A percentile compares a stretch with the other conserved stretches of the same genome.
Evolutionary conservation across 2,113 vertebrate species (phyloP).

Genomic region (Verasper variegatus): DNA sequence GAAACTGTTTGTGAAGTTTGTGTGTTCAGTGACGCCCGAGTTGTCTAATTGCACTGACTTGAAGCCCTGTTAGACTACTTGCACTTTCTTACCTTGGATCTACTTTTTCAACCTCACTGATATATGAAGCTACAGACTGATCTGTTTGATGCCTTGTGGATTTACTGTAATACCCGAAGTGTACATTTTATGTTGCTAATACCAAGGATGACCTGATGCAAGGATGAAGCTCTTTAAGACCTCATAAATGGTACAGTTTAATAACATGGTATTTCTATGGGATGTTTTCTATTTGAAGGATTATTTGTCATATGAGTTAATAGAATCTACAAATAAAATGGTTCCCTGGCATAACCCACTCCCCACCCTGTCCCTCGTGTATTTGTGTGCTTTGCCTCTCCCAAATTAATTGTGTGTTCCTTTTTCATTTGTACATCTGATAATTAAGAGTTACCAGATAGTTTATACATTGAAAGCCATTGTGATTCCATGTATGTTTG

Average conservation of each 20-base stretch:
- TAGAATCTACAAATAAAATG: conserved; percentile 36
- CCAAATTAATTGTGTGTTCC: no score
- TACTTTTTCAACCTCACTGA: conserved; percentile 22
- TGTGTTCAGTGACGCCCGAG: background rate
- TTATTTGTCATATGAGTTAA: conserved; percentile 19
- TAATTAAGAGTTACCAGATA: background rate
- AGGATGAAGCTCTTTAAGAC: background rate
- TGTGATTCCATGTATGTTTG: no score
- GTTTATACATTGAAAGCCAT: background rate
- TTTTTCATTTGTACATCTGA: background rate
- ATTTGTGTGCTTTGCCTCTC: background rate
- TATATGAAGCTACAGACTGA: background rate
- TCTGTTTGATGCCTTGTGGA: conserved; percentile 29
- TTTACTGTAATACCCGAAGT: conserved; percentile 30
- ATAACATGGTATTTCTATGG: conserved; percentile 10
- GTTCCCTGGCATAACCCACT: background rate
- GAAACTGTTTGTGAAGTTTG: background rate
- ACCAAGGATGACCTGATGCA: background rate
- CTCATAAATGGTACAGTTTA: conserved; percentile 10
- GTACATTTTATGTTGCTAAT: background rate
- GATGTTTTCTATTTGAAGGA: conserved; percentile 37
- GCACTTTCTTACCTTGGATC: conserved; percentile 36
- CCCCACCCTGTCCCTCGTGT: no score
- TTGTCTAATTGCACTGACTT: conserved; percentile 7
- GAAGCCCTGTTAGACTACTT: conserved; percentile 37